These are phyloP conservation scores for Edolisoma coerulescens DNA, from an alignment of 2,113 vertebrate genomes.

Conservation along the genomic window DNA sequence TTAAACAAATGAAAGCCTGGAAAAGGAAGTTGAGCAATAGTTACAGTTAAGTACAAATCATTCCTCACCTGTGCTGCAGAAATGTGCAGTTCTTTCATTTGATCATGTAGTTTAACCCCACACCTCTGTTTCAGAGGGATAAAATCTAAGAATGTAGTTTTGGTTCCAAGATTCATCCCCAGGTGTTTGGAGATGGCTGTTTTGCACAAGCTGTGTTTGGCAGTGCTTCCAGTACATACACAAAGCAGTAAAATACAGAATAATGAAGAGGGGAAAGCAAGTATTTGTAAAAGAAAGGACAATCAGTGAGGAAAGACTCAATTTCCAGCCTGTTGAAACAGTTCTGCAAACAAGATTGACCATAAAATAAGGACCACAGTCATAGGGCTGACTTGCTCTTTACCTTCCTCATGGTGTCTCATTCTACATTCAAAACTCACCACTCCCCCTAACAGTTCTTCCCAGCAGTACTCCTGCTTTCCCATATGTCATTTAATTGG, in stretches of 20 bases:
- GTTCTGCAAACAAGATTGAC: not conserved
- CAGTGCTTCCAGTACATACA: not conserved
- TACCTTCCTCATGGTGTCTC: not conserved
- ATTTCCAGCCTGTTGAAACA: not conserved
- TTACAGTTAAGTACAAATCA: not conserved
- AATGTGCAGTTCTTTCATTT: not conserved
- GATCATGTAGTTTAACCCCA: not conserved
- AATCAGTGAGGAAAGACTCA: not conserved
- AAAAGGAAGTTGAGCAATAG: not conserved
- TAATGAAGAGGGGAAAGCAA: not conserved
- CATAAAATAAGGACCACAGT: constrained; percentile 11
- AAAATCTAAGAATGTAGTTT: not conserved
- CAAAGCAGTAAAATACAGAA: not conserved
- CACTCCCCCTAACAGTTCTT: not conserved
- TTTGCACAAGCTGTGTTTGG: not conserved
- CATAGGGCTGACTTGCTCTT: not conserved
- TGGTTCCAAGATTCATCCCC: not conserved
- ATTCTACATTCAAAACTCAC: not conserved
- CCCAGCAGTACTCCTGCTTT: not conserved
- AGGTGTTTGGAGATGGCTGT: not conserved
- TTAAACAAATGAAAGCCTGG: constrained; percentile 27
- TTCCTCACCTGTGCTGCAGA: not conserved
- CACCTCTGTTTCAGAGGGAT: not conserved
- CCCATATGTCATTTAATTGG: not conserved
- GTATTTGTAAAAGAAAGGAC: not conserved